These are phyloP conservation scores for Pseudococcus jackbeardsleyi DNA, from an alignment of 2,888 invertebrate genomes.

Conservation along the genomic window DNA sequence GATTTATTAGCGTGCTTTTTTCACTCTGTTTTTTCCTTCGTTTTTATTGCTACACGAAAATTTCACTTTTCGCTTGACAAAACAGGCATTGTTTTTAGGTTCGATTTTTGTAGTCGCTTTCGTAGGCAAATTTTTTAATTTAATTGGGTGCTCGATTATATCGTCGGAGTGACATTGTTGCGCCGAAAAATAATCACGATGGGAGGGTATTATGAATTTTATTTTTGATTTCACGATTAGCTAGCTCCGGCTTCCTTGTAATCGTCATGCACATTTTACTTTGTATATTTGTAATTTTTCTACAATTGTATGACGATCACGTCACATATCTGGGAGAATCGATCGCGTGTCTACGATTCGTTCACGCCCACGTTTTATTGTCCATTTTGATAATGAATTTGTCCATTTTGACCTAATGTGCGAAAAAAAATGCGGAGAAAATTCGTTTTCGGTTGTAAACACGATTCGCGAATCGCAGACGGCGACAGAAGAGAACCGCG, in stretches of 20 bases:
- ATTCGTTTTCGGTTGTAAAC: background rate
- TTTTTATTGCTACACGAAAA: background rate
- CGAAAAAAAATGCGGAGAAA: background rate
- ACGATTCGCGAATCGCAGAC: background rate
- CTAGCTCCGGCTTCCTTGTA: background rate
- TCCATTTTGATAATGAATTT: slow-evolving; percentile 49
- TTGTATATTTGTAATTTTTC: background rate
- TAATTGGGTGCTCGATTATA: background rate
- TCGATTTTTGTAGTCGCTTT: slow-evolving; percentile 8
- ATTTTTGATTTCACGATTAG: background rate
- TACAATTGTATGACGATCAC: background rate
- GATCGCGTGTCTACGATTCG: slow-evolving; percentile 41
- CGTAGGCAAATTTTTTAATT: slow-evolving; percentile 10
- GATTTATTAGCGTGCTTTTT: slow-evolving; percentile 27
- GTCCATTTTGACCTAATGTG: slow-evolving; percentile 45
- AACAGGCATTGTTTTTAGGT: background rate
- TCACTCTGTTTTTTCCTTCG: background rate
- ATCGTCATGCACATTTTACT: slow-evolving; percentile 4
- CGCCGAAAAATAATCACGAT: background rate
- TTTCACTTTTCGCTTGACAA: background rate
- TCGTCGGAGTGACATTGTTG: background rate
- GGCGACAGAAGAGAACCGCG: background rate
- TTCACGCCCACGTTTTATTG: slow-evolving; percentile 45
- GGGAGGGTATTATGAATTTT: background rate
- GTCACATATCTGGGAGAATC: slow-evolving; percentile 18